A percentile compares a stretch with the other conserved stretches of the same genome.
phyloP scores from a whole-genome alignment of 2,797 vertebrate genomes.

The Darevskia nairensis region DNA sequence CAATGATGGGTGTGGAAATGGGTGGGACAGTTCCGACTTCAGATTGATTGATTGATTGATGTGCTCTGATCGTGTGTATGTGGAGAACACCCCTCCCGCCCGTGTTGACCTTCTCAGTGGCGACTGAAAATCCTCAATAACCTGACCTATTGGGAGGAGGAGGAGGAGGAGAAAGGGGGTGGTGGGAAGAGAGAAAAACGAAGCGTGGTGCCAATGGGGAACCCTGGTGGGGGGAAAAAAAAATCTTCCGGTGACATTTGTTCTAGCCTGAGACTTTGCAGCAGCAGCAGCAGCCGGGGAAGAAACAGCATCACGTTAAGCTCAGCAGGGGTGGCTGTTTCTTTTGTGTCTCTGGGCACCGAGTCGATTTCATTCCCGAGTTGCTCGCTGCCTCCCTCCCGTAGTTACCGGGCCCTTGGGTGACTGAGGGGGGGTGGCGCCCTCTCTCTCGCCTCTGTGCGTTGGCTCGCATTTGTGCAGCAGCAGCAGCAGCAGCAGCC shows the following conservation, averaged over 20 bases:
- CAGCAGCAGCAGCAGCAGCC: constrained; percentile 55
- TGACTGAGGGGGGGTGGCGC: neutral
- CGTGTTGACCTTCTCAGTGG: neutral
- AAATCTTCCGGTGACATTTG: neutral
- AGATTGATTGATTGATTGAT: neutral
- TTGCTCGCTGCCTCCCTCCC: neutral
- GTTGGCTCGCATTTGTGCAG: constrained; percentile 24
- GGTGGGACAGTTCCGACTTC: neutral
- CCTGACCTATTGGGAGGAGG: neutral
- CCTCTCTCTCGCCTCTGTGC: constrained; percentile 10
- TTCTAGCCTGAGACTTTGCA: neutral
- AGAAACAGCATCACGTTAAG: neutral
- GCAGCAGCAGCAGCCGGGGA: neutral
- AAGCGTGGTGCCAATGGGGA: neutral
- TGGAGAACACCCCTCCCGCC: too few species aligned
- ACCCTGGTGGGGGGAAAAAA: neutral
- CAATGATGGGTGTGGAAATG: neutral
- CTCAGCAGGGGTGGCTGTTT: neutral
- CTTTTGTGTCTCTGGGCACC: neutral
- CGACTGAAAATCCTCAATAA: neutral
- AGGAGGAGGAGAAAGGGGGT: too few species aligned
- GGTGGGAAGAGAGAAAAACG: too few species aligned
- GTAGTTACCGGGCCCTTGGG: neutral
- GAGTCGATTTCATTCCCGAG: too few species aligned
- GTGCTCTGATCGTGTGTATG: neutral